Conservation (phyloP, 2,888 invertebrate genomes). For the Caenorhabditis angaria region DNA sequence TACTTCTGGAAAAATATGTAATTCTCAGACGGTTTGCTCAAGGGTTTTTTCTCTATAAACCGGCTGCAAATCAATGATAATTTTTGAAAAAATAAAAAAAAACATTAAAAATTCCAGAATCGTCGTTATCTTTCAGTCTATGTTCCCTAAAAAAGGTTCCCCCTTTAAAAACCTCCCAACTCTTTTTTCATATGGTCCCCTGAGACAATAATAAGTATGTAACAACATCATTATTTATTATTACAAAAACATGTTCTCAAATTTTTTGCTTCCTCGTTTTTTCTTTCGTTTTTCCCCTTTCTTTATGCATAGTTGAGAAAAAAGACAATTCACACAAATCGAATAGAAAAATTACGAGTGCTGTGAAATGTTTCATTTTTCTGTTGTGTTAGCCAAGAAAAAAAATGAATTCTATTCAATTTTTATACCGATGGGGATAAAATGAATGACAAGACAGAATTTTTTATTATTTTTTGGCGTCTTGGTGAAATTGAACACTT, state of each 20-base stretch:
- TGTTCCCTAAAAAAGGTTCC: no score
- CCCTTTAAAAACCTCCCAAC: neutral
- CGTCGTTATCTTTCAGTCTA: no score
- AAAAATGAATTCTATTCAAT: neutral
- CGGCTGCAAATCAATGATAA: no score
- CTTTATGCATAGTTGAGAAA: neutral
- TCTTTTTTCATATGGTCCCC: constrained; percentile 15
- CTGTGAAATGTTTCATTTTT: neutral
- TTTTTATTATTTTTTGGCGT: constrained; percentile 8
- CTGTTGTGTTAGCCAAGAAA: neutral
- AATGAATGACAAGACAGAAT: constrained; percentile 12
- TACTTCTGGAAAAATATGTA: constrained; percentile 45
- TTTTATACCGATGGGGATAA: neutral
- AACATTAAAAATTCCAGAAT: no score
- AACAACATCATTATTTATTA: constrained; percentile 26
- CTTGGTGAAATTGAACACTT: constrained; percentile 15
- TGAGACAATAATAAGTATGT: constrained; percentile 33
- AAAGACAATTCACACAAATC: neutral
- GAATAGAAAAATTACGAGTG: neutral
- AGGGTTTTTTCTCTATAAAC: no score
- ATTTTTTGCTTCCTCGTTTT: constrained; percentile 6
- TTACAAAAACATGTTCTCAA: constrained; percentile 33
- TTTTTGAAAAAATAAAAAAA: no score
- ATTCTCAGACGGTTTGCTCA: constrained; percentile 22
- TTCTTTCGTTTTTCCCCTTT: neutral